phyloP scores from a whole-genome alignment of 2,113 vertebrate species.

The Lucifuga dentata region DNA sequence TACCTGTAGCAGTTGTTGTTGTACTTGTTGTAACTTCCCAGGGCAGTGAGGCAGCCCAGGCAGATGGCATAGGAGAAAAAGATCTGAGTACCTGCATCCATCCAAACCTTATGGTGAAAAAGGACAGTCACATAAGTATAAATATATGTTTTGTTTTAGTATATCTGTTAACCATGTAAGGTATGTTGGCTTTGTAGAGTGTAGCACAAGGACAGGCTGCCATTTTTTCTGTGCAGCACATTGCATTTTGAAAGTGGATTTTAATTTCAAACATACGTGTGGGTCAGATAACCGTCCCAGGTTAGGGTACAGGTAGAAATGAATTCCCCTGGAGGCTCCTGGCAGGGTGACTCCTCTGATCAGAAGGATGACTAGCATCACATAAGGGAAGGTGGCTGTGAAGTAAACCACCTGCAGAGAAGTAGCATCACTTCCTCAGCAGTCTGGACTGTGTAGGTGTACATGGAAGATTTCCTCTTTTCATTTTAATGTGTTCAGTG shows the following conservation, averaged over 20 bases:
- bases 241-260: neutral
- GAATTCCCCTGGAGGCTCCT: constrained; percentile 88
- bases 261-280: constrained; percentile 83
- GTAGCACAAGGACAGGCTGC: no score
- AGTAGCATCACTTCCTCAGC: neutral
- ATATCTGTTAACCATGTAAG: no score
- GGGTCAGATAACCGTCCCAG: constrained; percentile 89
- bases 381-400: constrained; percentile 95
- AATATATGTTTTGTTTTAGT: no score
- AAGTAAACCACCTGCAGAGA: constrained; percentile 93
- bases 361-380: constrained; percentile 92
- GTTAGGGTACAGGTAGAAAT: constrained; percentile 94
- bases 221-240: no score
- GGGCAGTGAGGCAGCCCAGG: constrained; percentile 92
- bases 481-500: neutral
- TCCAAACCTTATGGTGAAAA: constrained; percentile 89
- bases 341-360: constrained; percentile 91
- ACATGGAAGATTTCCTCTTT: neutral
- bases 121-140: no score
- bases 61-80: constrained; percentile 98
- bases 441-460: neutral
- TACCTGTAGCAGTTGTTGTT: constrained; percentile 98
- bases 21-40: constrained; percentile 98
- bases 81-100: constrained; percentile 98
- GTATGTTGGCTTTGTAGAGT: no score